Evolutionary conservation across 2,888 invertebrate species (phyloP).

Genomic region (Himalopsyche japonica): DNA sequence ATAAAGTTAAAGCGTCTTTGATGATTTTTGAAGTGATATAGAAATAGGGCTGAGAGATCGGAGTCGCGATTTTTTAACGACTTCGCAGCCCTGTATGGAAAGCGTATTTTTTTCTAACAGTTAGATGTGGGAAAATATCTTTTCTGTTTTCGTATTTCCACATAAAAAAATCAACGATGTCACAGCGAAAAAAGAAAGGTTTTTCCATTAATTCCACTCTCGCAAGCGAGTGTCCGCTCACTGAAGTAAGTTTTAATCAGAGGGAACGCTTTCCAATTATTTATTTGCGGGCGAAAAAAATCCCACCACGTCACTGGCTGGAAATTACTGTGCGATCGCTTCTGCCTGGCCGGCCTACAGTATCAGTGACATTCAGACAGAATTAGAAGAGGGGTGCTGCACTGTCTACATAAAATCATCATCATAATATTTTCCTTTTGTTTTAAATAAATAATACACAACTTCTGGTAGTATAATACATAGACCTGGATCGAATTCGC

Average conservation of each 20-base stretch:
- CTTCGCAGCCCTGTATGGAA: no score
- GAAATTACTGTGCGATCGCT: neutral
- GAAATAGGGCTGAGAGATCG: no score
- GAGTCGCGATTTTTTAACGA: no score
- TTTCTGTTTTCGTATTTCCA: neutral
- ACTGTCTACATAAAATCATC: no score
- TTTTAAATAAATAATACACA: no score
- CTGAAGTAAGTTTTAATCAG: constrained; percentile 3
- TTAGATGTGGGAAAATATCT: neutral
- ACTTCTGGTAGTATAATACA: no score
- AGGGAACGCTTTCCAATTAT: constrained; percentile 6
- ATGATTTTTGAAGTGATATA: no score
- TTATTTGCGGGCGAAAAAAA: neutral
- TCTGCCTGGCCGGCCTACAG: constrained; percentile 2
- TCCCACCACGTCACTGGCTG: neutral
- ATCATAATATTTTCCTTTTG: no score
- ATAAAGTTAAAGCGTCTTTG: no score
- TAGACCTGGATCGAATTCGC: no score
- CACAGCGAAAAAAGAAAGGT: neutral
- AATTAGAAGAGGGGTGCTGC: no score
- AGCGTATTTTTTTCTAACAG: no score
- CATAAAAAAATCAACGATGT: neutral
- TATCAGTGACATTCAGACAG: neutral
- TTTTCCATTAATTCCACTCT: neutral
- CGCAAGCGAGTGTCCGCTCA: neutral